These are phyloP conservation scores for Caenorhabditis sp. DNA, from an alignment of 2,888 invertebrate genomes.

Conservation along the genomic window DNA sequence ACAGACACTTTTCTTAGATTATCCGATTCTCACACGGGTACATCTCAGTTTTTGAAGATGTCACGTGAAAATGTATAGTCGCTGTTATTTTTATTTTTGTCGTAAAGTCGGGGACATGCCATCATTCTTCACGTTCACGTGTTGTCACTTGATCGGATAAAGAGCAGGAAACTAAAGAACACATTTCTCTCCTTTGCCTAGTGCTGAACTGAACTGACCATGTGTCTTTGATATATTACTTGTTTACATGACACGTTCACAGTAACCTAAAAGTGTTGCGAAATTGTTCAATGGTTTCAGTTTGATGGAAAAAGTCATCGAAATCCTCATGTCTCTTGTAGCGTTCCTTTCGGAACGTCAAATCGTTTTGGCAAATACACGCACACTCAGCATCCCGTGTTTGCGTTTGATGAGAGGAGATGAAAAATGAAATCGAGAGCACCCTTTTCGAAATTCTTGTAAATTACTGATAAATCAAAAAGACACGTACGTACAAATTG, in stretches of 20 bases:
- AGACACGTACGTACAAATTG: slow-evolving; percentile 19
- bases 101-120: slow-evolving; percentile 42
- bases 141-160: slow-evolving; percentile 34
- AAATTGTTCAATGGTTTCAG: neutral
- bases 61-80: slow-evolving; percentile 33
- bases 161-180: slow-evolving; percentile 43
- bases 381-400: slow-evolving; percentile 11
- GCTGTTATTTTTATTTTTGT: slow-evolving; percentile 44
- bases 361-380: slow-evolving; percentile 31
- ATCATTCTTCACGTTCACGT: slow-evolving; percentile 26
- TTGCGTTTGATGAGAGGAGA: slow-evolving; percentile 16
- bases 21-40: no score
- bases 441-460: slow-evolving; percentile 13
- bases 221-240: slow-evolving; percentile 29
- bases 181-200: slow-evolving; percentile 1
- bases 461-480: slow-evolving; percentile 26
- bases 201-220: no score
- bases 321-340: neutral
- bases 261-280: no score
- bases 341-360: slow-evolving; percentile 5
- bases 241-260: neutral
- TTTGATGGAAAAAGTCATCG: neutral
- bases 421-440: slow-evolving; percentile 2
- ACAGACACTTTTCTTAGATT: neutral
- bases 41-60: neutral